Percentiles rank a stretch among this genome's conserved stretches.
These are phyloP conservation scores for Actinostola sp. DNA, from an alignment of 92 coral and sea anemone genomes.

Conservation along the genomic window DNA sequence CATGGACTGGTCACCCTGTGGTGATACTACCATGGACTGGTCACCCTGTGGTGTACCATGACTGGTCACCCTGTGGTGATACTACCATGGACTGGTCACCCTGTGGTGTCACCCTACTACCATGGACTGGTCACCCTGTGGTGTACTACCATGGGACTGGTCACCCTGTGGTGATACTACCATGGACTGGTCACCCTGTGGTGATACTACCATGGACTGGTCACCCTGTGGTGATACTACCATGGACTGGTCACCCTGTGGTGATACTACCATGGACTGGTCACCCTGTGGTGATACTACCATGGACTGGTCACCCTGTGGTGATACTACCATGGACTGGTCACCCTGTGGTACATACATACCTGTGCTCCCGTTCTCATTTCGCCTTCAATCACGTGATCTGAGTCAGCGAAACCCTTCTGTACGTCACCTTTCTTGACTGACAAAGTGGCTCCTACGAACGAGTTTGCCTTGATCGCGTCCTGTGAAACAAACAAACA, in stretches of 20 bases:
- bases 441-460: constrained; percentile 6
- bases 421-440: constrained; percentile 74
- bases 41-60: constrained; percentile 33
- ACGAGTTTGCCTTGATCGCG: constrained; percentile 78
- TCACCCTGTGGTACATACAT: constrained; percentile 25
- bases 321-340: constrained; percentile 1
- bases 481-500: constrained; percentile 44
- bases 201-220: constrained; percentile 1
- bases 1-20: constrained; percentile 1
- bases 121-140: constrained; percentile 19
- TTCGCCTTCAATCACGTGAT: constrained; percentile 83
- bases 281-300: constrained; percentile 33
- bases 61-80: constrained; percentile 1
- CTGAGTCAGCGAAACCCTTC: constrained; percentile 67
- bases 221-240: constrained; percentile 33
- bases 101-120: constrained; percentile 4
- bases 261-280: constrained; percentile 1
- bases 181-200: neutral
- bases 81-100: neutral
- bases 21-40: constrained; percentile 1
- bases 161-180: constrained; percentile 1
- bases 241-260: constrained; percentile 1
- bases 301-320: constrained; percentile 1
- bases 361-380: constrained; percentile 92
- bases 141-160: too few species aligned